Percentiles rank a stretch among this genome's conserved stretches.
phyloP scores from a whole-genome alignment of 2,113 vertebrate species.

The Polyodon spathula region DNA sequence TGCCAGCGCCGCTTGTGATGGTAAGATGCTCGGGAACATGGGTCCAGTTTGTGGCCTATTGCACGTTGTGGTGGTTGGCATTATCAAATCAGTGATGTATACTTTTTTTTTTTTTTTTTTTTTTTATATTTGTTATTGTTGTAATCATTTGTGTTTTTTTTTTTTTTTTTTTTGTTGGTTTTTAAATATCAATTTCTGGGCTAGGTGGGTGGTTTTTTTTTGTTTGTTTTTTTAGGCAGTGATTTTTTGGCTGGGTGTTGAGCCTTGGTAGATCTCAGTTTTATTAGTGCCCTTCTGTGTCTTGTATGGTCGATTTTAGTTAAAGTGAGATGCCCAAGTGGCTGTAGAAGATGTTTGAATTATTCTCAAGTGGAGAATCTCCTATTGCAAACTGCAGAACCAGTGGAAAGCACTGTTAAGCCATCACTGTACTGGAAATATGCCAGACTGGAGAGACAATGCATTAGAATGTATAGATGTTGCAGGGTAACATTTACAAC shows the following conservation, averaged over 20 bases:
- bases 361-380: too few species aligned
- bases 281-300: neutral
- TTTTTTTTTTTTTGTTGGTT: neutral
- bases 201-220: constrained; percentile 20
- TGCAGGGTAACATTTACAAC: too few species aligned
- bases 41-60: constrained; percentile 57
- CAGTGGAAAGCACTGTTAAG: too few species aligned
- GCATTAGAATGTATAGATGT: too few species aligned
- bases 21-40: constrained; percentile 65
- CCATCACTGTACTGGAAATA: too few species aligned
- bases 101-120: constrained; percentile 14
- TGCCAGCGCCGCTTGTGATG: constrained; percentile 56
- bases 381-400: too few species aligned
- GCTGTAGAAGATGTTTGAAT: too few species aligned
- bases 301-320: too few species aligned
- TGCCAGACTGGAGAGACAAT: too few species aligned
- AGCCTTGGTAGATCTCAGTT: constrained; percentile 1
- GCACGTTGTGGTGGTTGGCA: constrained; percentile 57
- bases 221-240: constrained; percentile 14
- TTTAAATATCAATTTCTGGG: constrained; percentile 14
- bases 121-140: constrained; percentile 10
- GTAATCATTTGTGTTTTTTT: constrained; percentile 4
- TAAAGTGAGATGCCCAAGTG: too few species aligned
- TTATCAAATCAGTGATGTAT: constrained; percentile 39
- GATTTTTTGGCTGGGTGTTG: too few species aligned